A percentile compares a stretch with the other conserved stretches of the same genome.
phyloP scores from a whole-genome alignment of 2,797 vertebrate genomes.

The Xenops minutus region DNA sequence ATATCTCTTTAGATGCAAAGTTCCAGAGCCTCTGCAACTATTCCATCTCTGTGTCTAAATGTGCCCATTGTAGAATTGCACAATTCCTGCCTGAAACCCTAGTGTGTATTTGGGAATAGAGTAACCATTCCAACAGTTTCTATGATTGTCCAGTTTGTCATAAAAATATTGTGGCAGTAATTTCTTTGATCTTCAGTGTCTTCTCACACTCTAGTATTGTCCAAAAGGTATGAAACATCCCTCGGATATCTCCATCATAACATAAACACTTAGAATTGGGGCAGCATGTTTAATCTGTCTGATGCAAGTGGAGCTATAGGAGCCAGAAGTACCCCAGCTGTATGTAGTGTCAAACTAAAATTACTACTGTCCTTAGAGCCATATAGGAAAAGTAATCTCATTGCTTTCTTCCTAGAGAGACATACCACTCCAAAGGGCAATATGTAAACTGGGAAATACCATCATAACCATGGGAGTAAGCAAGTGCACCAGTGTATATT shows the following conservation, averaged over 20 bases:
- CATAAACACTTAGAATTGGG: background rate
- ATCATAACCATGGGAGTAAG: background rate
- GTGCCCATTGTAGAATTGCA: background rate
- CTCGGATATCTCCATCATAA: background rate
- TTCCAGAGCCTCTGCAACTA: background rate
- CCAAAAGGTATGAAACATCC: background rate
- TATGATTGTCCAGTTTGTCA: background rate
- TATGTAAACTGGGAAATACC: background rate
- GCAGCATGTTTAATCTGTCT: background rate
- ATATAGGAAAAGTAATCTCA: background rate
- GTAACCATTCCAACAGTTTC: background rate
- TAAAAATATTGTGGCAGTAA: background rate
- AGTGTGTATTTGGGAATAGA: background rate
- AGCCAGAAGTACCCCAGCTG: background rate
- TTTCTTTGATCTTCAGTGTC: background rate
- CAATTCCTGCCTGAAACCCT: background rate
- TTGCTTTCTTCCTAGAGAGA: background rate
- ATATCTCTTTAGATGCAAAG: background rate
- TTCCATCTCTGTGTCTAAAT: background rate
- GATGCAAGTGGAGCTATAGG: background rate
- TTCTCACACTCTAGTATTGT: background rate
- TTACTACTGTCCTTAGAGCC: background rate
- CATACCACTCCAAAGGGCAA: background rate
- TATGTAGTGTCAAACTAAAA: background rate
- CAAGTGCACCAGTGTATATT: background rate